A percentile compares a stretch with the other conserved stretches of the same genome.
phyloP scores from a whole-genome alignment of 2,888 invertebrate genomes.

The Ecdyonurus torrentis region DNA sequence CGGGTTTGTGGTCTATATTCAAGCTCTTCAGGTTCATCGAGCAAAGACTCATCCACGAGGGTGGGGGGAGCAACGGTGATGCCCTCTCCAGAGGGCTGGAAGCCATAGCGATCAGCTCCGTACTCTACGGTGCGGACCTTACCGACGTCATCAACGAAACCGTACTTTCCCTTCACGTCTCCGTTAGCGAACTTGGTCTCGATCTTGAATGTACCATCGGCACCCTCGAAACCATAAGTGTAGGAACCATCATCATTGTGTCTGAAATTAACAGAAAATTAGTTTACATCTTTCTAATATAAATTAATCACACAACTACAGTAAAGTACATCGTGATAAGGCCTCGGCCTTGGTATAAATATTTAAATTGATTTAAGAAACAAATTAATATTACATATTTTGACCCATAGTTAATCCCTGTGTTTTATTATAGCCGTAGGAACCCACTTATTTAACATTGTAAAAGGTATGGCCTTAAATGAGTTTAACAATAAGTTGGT shows the following conservation, averaged over 20 bases:
- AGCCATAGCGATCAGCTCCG: slow-evolving; percentile 74
- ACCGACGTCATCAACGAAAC: slow-evolving; percentile 69
- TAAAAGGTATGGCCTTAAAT: slow-evolving; percentile 2
- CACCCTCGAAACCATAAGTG: slow-evolving; percentile 78
- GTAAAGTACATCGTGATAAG: too few relatives aligned
- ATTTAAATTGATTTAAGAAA: too few relatives aligned
- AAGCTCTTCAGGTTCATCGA: slow-evolving; percentile 12
- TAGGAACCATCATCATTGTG: slow-evolving; percentile 83
- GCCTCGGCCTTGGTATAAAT: too few relatives aligned
- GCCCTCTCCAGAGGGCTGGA: slow-evolving; percentile 73
- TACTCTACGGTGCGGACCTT: slow-evolving; percentile 73
- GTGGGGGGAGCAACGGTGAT: slow-evolving; percentile 51
- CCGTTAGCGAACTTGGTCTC: slow-evolving; percentile 68
- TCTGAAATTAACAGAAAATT: slow-evolving; percentile 27
- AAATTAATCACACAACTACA: too few relatives aligned
- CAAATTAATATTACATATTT: background rate
- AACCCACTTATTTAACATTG: background rate
- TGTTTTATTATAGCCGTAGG: background rate
- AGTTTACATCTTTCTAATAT: background rate
- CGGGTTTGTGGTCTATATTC: background rate
- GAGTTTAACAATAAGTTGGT: slow-evolving; percentile 6
- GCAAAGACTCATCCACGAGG: slow-evolving; percentile 26
- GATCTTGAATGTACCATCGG: slow-evolving; percentile 78
- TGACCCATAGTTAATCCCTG: background rate
- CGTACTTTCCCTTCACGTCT: slow-evolving; percentile 80